These are phyloP conservation scores for Clostera curtula DNA, from an alignment of 2,888 invertebrate species.

Conservation along the genomic window DNA sequence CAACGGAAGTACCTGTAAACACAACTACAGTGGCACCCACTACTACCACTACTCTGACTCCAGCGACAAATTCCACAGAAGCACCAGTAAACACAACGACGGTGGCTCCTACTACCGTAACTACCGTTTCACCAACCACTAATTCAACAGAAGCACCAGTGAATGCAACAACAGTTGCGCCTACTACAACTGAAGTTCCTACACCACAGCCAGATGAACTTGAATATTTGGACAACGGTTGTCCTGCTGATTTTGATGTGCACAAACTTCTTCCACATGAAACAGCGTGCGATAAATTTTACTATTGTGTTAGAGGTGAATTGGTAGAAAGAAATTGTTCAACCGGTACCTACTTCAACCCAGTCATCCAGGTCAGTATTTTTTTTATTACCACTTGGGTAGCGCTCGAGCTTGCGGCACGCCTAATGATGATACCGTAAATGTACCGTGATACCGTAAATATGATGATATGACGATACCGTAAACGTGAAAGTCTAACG, in stretches of 20 bases:
- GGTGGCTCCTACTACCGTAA: slow-evolving; percentile 2
- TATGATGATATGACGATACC: too few species aligned
- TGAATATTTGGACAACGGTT: slow-evolving; percentile 1
- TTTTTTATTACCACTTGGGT: too few species aligned
- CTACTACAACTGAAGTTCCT: not conserved
- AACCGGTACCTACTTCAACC: not conserved
- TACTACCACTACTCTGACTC: slow-evolving; percentile 8
- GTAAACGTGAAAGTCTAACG: too few species aligned
- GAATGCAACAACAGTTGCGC: not conserved
- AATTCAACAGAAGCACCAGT: not conserved
- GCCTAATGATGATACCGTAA: too few species aligned
- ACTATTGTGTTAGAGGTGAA: slow-evolving; percentile 2
- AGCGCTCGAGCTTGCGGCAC: too few species aligned
- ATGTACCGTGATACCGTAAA: too few species aligned
- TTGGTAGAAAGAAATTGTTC: not conserved
- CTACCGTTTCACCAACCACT: not conserved
- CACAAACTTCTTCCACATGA: slow-evolving; percentile 2
- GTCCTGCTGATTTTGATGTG: slow-evolving; percentile 1
- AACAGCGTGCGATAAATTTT: slow-evolving; percentile 1
- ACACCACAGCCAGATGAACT: too few species aligned
- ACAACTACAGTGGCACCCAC: slow-evolving; percentile 6
- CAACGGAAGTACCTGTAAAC: slow-evolving; percentile 5
- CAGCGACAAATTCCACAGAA: too few species aligned
- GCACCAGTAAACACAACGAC: slow-evolving; percentile 8
- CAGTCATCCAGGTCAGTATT: not conserved